Evolutionary conservation across 2,888 invertebrate species (phyloP).

Genomic region (Acanthoscelides obtectus): DNA sequence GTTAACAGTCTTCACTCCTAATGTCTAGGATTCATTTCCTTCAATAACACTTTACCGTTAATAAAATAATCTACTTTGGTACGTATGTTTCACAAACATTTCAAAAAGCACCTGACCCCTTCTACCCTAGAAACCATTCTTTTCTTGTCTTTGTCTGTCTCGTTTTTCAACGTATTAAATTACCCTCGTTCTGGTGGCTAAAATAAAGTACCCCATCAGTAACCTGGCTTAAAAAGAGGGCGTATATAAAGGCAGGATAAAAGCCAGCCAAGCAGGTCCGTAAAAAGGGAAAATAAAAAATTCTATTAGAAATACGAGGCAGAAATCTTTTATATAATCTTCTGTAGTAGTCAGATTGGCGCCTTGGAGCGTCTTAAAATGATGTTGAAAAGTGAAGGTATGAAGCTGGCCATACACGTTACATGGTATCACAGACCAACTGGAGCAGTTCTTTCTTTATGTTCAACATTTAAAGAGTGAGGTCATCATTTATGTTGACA

Average conservation of each 20-base stretch:
- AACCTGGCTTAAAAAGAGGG: neutral
- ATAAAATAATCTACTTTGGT: no score
- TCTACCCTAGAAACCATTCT: neutral
- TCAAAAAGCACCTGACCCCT: neutral
- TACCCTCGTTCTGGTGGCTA: neutral
- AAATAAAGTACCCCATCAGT: neutral
- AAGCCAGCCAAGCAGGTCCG: neutral
- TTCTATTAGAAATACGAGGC: neutral
- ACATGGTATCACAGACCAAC: no score
- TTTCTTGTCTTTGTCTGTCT: neutral
- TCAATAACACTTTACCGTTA: no score
- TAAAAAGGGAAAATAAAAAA: neutral
- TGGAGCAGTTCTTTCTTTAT: no score
- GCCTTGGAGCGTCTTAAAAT: conserved; percentile 5
- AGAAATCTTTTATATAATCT: neutral
- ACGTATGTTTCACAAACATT: no score
- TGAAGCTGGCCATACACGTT: neutral
- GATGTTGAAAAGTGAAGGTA: neutral
- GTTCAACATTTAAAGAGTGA: no score
- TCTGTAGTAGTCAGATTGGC: conserved; percentile 11
- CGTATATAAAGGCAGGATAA: neutral
- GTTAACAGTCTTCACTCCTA: no score
- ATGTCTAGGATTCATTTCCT: no score
- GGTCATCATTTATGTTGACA: no score
- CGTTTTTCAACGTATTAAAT: neutral